These are phyloP conservation scores for Lagorchestes hirsutus DNA, from an alignment of 2,797 vertebrate genomes.

Conservation along the genomic window DNA sequence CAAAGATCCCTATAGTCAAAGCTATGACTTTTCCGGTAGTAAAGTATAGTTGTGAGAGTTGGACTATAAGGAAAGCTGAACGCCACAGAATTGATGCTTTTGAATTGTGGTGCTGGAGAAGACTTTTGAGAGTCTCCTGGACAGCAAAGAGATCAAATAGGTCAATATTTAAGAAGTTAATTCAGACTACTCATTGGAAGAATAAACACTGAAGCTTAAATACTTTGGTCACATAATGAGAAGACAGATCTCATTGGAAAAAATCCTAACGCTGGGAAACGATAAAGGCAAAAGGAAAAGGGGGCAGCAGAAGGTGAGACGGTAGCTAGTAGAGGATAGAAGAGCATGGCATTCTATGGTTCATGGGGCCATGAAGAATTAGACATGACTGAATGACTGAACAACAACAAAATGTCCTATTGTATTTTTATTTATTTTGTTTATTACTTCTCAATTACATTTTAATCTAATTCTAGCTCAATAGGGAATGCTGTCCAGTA, in stretches of 20 bases:
- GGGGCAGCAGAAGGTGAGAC: neutral
- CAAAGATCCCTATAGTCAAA: neutral
- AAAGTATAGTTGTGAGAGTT: neutral
- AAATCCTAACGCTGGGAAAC: neutral
- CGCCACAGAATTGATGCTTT: neutral
- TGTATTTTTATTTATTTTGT: neutral
- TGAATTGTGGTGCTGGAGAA: neutral
- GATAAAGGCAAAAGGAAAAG: no score
- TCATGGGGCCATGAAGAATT: neutral
- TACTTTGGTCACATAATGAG: neutral
- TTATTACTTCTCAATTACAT: neutral
- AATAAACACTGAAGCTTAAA: neutral
- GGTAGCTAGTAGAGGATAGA: neutral
- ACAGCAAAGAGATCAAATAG: neutral
- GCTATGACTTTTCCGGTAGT: neutral
- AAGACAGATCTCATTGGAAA: neutral
- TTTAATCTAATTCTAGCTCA: neutral
- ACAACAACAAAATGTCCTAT: neutral
- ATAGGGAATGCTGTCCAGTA: neutral
- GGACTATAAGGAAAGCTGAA: neutral
- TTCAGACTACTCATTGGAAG: neutral
- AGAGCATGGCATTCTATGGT: neutral
- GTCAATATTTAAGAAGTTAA: neutral
- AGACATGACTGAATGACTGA: neutral
- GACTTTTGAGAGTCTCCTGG: neutral